These are phyloP conservation scores for Rhagoletis pomonella DNA, from an alignment of 1,140 invertebrate genomes.

Conservation along the genomic window DNA sequence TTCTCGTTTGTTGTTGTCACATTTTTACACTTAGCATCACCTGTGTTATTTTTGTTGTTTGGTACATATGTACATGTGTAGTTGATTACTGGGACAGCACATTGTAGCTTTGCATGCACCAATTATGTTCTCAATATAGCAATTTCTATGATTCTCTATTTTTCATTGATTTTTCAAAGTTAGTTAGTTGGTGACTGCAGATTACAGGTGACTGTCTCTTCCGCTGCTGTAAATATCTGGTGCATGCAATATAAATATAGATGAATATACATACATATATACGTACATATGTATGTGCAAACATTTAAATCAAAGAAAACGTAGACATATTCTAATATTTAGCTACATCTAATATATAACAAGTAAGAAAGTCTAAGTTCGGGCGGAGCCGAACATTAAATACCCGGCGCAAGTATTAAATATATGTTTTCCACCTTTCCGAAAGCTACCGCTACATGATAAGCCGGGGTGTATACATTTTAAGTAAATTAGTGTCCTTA, in stretches of 20 bases:
- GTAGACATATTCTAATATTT: too few relatives aligned
- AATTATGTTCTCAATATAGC: conserved; percentile 37
- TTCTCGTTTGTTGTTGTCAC: conserved; percentile 13
- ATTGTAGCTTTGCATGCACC: conserved; percentile 20
- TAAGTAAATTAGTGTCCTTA: too few relatives aligned
- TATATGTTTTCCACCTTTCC: too few relatives aligned
- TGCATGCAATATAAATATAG: conserved; percentile 18
- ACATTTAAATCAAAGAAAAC: background rate
- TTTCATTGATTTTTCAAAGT: background rate
- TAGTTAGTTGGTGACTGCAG: background rate
- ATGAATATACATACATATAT: background rate
- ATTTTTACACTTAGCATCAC: background rate
- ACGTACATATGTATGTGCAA: background rate
- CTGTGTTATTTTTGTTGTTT: background rate
- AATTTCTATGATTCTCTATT: background rate
- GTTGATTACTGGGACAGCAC: conserved; percentile 13
- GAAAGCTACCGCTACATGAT: too few relatives aligned
- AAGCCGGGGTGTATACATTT: too few relatives aligned
- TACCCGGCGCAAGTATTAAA: too few relatives aligned
- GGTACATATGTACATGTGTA: background rate
- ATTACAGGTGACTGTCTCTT: conserved; percentile 29
- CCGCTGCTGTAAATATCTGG: conserved; percentile 2
- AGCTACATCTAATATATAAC: too few relatives aligned
- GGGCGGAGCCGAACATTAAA: too few relatives aligned
- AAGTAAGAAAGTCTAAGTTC: too few relatives aligned